Evolutionary conservation across 2,113 vertebrate genomes (phyloP), one percentile per base, ranked within the genome.

Genomic region (Ictalurus punctatus): DNA sequence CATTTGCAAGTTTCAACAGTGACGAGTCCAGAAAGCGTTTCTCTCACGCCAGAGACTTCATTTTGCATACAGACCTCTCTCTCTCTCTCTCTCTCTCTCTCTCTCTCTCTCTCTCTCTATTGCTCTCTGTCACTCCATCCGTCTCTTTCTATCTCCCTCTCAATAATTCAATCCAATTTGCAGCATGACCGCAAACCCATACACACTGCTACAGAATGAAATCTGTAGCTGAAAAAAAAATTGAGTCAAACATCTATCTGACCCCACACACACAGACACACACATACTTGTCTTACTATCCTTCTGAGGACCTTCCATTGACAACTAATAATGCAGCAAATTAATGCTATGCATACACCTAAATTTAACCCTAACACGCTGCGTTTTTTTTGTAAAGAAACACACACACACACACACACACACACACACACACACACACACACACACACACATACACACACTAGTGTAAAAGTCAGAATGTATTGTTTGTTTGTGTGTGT

Each of bases 1-100:
- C 58, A 90, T 91, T 87, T 89, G 89, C 91, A 90, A 90, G 89
- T 91, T 91, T 90, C 90, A 90, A 90, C 89, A 90, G 89, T 89
- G 89, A 87, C 80, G 4, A 30, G 34, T 87, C 85, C 48, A 87
- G 63, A 90, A 90, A 86, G 89, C 87, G 87, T 92, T 92, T 89
- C 83, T 88, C 90, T 84, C 90, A 89, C 52, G 25, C 88, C 81
- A 58, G 79, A 48, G 81, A 87, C 85, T 82, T 89, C 83, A 82
- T 74, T 87, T 87, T 87, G 48, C 54, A 73, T 78, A 30, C 58
- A 30, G 16, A 52, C 76, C 87, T 52, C 79, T 88, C 71, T 84
- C 73, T 80, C 30, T 78, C 23, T 19, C 84, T 69, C 83, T 81
- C 30, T 65, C 19, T 83, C 13, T 12, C 85, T 84, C 71, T 58